phyloP scores from a whole-genome alignment of 2,888 invertebrate genomes.

The Clivina fossor region DNA sequence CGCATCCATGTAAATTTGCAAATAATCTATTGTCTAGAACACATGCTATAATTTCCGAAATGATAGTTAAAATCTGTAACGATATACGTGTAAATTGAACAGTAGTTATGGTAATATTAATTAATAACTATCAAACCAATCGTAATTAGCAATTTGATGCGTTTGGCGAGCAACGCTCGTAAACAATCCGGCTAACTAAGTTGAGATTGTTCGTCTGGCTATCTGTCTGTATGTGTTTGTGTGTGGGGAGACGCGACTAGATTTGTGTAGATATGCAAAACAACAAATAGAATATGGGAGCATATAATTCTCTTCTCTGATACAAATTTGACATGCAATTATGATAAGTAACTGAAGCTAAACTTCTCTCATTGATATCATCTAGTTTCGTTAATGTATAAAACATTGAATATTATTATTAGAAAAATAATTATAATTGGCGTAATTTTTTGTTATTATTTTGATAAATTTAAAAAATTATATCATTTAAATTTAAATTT shows the following conservation, averaged over 20 bases:
- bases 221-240: too few relatives aligned
- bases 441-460: too few relatives aligned
- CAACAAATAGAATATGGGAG: neutral
- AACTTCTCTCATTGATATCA: too few relatives aligned
- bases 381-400: too few relatives aligned
- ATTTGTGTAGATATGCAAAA: conserved; percentile 9
- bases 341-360: too few relatives aligned
- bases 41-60: conserved; percentile 1
- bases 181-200: conserved; percentile 12
- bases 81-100: conserved; percentile 27
- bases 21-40: conserved; percentile 15
- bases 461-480: too few relatives aligned
- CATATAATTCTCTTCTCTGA: conserved; percentile 10
- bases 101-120: conserved; percentile 20
- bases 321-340: conserved; percentile 25
- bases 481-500: too few relatives aligned
- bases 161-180: conserved; percentile 20
- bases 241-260: conserved; percentile 9
- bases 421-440: too few relatives aligned
- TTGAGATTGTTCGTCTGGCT: too few relatives aligned
- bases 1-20: too few relatives aligned
- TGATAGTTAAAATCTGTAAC: conserved; percentile 7
- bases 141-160: conserved; percentile 25
- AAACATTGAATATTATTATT: too few relatives aligned
- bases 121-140: conserved; percentile 26